Base-by-base conservation (phyloP, 2,888 invertebrate genomes). In the Limenitis camilla region DNA sequence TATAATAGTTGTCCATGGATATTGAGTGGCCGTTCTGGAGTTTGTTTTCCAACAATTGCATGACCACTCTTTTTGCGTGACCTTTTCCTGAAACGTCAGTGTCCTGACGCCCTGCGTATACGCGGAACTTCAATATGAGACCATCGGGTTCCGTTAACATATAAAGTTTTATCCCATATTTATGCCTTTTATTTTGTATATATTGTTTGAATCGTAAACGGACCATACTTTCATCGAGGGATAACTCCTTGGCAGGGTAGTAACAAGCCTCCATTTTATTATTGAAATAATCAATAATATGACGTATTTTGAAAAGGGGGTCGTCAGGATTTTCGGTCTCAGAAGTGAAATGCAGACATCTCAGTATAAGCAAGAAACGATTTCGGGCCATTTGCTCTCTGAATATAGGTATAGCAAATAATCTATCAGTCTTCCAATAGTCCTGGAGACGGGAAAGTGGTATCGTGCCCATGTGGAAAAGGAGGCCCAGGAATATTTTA, bases 261-360 rank as follows among this genome's bases (percentile, higher is more conserved):
- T 62, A 65, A 41, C 56, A 58, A 38, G 42, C 49, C 8, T 46
- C 40, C 59, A 62, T 63, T 40, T 56, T 67, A 29, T 62, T 55
- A 58, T 68, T 70, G 61, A 76, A 74, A 61, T 67, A 66, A 52
- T 71, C 61, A 42, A 76, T 52, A 36, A 62, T 6, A 43, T 51
- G 8, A 29, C 45, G 30, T 46, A 46, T 46, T 30, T 56, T 60
- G 43, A 44, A 55, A 42, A 59, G 5, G 62, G 43, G 44, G 57
- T 65, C 47, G 27, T 10, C 5, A 52, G 59, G 49, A 70, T 62
- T 63, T 61, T 72, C 58, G 38, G 54, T 50, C 42, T 60, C 61
- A 11, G 62, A 58, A 8, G 58, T 61, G 56, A 72, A 9, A 56
- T 61, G 56, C 72, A 73, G 41, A 39, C 39, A 39, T 10, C 39